These are phyloP conservation scores for Mungos mungo DNA, from an alignment of 2,113 vertebrate species.

Conservation along the genomic window DNA sequence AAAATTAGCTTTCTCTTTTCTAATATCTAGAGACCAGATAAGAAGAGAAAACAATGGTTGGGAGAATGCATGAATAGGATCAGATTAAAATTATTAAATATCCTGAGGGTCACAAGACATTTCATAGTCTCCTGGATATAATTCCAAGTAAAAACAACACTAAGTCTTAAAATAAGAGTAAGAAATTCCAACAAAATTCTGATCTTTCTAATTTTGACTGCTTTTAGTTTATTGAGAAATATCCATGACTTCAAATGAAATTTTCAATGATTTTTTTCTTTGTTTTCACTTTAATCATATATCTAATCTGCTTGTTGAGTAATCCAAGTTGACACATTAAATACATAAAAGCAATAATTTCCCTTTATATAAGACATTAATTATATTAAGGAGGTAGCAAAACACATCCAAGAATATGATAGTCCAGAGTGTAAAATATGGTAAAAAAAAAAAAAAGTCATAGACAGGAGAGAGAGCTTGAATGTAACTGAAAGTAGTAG, in stretches of 20 bases:
- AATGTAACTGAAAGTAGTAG: not conserved
- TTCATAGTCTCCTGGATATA: not conserved
- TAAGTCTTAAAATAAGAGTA: not conserved
- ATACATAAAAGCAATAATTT: not conserved
- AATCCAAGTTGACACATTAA: conserved; percentile 4
- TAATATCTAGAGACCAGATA: not conserved
- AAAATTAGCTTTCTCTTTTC: not conserved
- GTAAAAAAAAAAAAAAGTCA: not conserved
- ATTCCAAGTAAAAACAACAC: not conserved
- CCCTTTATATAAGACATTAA: not conserved
- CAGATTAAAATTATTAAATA: not conserved
- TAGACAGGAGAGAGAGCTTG: conserved; percentile 1
- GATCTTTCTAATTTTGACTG: not conserved
- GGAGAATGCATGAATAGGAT: not conserved
- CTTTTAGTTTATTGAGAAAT: not conserved
- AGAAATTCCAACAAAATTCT: not conserved
- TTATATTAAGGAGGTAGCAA: not conserved
- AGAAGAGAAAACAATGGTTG: not conserved
- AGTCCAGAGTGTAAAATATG: not conserved
- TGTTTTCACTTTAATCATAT: not conserved
- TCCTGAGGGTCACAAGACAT: not conserved
- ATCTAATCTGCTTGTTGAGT: not conserved
- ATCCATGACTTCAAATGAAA: not conserved
- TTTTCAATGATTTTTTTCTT: not conserved
- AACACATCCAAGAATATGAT: not conserved